phyloP scores from a whole-genome alignment of 2,888 invertebrate species.

The Drosophila kanekoi region DNA sequence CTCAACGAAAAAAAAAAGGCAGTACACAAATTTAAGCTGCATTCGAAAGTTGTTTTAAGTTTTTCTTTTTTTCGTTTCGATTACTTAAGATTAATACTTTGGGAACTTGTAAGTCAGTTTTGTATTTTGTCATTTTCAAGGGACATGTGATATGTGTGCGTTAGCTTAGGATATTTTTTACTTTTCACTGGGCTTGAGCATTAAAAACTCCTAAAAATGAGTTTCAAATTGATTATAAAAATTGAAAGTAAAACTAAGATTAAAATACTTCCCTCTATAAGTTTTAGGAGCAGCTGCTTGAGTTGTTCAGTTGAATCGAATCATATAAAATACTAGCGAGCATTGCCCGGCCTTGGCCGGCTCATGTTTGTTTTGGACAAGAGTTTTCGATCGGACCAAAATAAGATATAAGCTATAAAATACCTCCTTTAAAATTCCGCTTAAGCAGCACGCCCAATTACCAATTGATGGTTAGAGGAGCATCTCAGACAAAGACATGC shows the following conservation, averaged over 20 bases:
- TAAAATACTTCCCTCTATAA: not conserved
- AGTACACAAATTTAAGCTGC: slow-evolving; percentile 35
- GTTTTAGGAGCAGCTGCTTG: not conserved
- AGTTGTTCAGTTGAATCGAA: not conserved
- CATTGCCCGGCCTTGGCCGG: too few species aligned
- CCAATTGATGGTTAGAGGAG: not conserved
- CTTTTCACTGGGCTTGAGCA: slow-evolving; percentile 69
- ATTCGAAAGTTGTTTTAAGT: slow-evolving; percentile 33
- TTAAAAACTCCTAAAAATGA: slow-evolving; percentile 28
- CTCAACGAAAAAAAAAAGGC: slow-evolving; percentile 30
- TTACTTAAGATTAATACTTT: slow-evolving; percentile 74
- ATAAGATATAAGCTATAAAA: too few species aligned
- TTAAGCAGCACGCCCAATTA: slow-evolving; percentile 8
- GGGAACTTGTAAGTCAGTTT: slow-evolving; percentile 66
- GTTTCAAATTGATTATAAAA: too few species aligned
- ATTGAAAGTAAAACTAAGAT: too few species aligned
- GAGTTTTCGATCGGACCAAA: too few species aligned
- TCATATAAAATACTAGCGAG: too few species aligned
- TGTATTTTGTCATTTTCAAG: slow-evolving; percentile 38
- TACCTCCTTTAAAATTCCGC: not conserved
- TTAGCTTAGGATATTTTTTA: slow-evolving; percentile 68
- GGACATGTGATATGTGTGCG: slow-evolving; percentile 76
- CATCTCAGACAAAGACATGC: slow-evolving; percentile 82
- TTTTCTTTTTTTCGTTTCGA: slow-evolving; percentile 15
- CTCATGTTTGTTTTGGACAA: too few species aligned